Conservation (phyloP, 2,888 invertebrate species). For the Norana najaformis region DNA sequence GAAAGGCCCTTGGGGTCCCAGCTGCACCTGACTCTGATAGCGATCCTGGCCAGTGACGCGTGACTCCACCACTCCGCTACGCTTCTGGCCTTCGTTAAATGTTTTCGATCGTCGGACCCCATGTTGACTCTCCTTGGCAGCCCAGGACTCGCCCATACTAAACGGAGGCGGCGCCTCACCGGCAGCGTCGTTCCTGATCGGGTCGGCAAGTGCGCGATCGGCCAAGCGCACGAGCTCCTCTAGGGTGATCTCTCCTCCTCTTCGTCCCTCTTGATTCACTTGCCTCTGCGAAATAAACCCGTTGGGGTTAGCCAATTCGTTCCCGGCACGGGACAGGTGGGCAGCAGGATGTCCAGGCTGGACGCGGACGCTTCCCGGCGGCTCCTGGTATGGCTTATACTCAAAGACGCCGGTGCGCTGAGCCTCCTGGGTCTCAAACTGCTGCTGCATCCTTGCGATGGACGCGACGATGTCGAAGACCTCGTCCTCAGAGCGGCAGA, state of each 20-base stretch:
- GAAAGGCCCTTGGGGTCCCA: neutral
- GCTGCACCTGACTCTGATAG: neutral
- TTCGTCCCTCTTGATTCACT: neutral
- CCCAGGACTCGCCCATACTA: neutral
- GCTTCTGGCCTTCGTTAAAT: neutral
- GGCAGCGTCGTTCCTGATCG: neutral
- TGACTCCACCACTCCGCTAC: neutral
- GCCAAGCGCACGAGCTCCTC: conserved; percentile 15
- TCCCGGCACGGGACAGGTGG: neutral
- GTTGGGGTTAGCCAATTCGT: neutral
- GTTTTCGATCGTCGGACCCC: neutral
- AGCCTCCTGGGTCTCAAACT: conserved; percentile 1
- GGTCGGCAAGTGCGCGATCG: neutral
- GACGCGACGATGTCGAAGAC: conserved; percentile 42
- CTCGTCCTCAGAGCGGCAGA: conserved; percentile 72
- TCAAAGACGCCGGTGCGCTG: conserved; percentile 36
- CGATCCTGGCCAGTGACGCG: neutral
- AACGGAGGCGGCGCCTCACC: neutral
- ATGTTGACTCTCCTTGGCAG: neutral
- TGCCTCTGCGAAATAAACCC: neutral
- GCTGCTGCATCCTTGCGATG: conserved; percentile 30
- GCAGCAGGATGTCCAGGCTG: neutral
- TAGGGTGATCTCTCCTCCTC: neutral
- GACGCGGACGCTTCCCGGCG: neutral
- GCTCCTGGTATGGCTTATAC: conserved; percentile 39